Evolutionary conservation across 2,113 vertebrate species (phyloP).

Genomic region (Neotragus moschatus): DNA sequence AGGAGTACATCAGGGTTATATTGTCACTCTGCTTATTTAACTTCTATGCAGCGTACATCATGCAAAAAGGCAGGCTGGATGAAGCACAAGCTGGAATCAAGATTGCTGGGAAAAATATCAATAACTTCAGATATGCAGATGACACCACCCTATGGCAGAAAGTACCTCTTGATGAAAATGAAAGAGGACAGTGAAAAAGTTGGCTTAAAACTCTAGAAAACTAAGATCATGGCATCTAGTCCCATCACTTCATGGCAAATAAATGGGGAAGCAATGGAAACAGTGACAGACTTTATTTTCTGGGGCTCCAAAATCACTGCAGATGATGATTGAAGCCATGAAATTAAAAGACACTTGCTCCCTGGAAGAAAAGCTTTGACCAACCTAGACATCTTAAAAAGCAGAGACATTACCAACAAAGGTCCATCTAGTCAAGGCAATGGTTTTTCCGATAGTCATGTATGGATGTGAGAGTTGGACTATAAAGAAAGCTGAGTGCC

Average conservation of each 20-base stretch:
- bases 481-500: background rate
- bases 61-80: background rate
- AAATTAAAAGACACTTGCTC: background rate
- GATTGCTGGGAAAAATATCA: background rate
- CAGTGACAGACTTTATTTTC: background rate
- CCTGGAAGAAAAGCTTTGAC: background rate
- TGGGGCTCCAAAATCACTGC: background rate
- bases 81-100: background rate
- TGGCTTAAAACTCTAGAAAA: background rate
- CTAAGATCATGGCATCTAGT: background rate
- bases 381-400: background rate
- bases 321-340: background rate
- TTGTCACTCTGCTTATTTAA: background rate
- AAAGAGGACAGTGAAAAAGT: background rate
- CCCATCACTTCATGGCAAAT: background rate
- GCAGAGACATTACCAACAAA: background rate
- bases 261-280: background rate
- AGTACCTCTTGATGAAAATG: background rate
- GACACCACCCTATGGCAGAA: background rate
- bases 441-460: background rate
- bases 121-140: background rate
- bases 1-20: background rate
- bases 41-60: background rate
- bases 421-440: background rate
- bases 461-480: background rate